Conservation (phyloP, 2,113 vertebrate species). For the mouse (Mus musculus) region GRCm39 chr1:140293001-140293500, state of each 20-base stretch:
- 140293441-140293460: constrained; percentile 19
- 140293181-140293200: background rate
- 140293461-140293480: constrained; percentile 24
- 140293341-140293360: constrained; percentile 10
- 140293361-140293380: background rate
- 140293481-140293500: constrained; percentile 9
- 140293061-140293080: rapidly evolving
- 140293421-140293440: constrained; percentile 63
- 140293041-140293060: rapidly evolving
- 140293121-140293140: too few species aligned
- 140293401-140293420: background rate
- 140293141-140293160: background rate
- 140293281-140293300: constrained; percentile 91
- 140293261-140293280: constrained; percentile 92
- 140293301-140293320: constrained; percentile 91
- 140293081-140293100: background rate
- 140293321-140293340: constrained; percentile 84
- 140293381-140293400: constrained; percentile 22
- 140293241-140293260: constrained; percentile 69
- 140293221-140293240: constrained; percentile 49
- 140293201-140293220: background rate
- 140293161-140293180: background rate
- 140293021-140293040: background rate
- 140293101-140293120: background rate
- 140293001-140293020: background rate